phyloP scores from a whole-genome alignment of 2,888 invertebrate species.

The Rugalucina vietnamica region DNA sequence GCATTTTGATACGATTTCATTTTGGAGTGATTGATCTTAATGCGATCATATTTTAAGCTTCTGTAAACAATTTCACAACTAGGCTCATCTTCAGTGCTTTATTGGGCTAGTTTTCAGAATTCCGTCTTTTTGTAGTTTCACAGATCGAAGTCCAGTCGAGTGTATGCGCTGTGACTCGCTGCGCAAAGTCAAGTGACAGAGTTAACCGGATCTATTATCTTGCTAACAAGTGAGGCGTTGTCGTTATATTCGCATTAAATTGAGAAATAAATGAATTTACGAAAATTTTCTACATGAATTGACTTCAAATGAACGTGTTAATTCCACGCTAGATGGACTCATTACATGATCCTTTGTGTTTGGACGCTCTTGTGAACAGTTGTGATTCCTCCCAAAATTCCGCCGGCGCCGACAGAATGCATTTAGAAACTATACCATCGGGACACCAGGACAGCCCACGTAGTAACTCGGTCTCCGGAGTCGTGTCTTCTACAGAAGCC shows the following conservation, averaged over 20 bases:
- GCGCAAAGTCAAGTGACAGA: constrained; percentile 30
- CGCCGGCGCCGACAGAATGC: constrained; percentile 54
- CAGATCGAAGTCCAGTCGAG: not conserved
- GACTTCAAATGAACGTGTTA: constrained; percentile 10
- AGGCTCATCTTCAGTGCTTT: constrained; percentile 50
- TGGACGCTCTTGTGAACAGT: constrained; percentile 73
- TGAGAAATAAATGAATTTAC: constrained; percentile 10
- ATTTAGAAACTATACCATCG: constrained; percentile 55
- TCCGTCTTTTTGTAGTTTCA: not conserved
- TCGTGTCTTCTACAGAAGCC: constrained; percentile 65
- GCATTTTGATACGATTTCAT: constrained; percentile 56
- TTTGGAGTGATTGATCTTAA: constrained; percentile 64
- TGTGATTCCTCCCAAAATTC: constrained; percentile 36
- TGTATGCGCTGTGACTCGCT: constrained; percentile 18
- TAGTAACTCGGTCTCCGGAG: constrained; percentile 55
- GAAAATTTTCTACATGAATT: constrained; percentile 3
- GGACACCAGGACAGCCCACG: constrained; percentile 59
- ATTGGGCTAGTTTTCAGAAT: constrained; percentile 25
- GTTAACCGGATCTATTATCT: not conserved
- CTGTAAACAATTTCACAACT: constrained; percentile 64
- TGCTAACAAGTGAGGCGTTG: not conserved
- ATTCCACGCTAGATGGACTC: constrained; percentile 74
- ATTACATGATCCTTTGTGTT: constrained; percentile 74
- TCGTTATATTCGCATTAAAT: not conserved
- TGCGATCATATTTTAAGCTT: constrained; percentile 67